These are phyloP conservation scores for Cetoscarus ocellatus DNA, from an alignment of 2,797 vertebrate species.

Conservation along the genomic window DNA sequence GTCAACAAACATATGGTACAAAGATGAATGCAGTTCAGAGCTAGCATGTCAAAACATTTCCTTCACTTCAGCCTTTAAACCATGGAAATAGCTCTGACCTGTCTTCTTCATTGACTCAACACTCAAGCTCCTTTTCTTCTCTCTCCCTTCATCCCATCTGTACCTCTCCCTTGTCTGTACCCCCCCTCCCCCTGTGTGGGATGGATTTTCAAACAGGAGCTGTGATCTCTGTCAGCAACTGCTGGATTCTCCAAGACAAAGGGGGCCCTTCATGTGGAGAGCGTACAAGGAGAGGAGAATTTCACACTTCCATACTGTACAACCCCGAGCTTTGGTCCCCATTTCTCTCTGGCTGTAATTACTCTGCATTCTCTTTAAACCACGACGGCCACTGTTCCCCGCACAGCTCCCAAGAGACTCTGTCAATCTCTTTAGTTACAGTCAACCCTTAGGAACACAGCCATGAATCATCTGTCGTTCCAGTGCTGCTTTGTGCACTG, in stretches of 20 bases:
- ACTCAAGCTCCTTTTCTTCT: conserved; percentile 7
- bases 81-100: conserved; percentile 19
- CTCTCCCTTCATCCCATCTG: conserved; percentile 5
- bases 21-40: conserved; percentile 8
- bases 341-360: conserved; percentile 41
- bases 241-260: conserved; percentile 40
- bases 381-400: conserved; percentile 16
- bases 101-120: neutral
- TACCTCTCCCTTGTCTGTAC: neutral
- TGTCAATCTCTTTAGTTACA: conserved; percentile 46
- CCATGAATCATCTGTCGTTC: conserved; percentile 23
- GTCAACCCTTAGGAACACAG: conserved; percentile 12
- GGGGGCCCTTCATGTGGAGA: conserved; percentile 16
- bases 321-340: conserved; percentile 14
- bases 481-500: neutral
- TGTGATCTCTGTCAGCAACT: conserved; percentile 31
- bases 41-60: conserved; percentile 29
- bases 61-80: neutral
- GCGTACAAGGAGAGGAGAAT: neutral
- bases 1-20: neutral
- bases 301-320: conserved; percentile 16
- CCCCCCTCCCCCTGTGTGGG: neutral
- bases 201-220: conserved; percentile 49
- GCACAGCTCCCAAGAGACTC: conserved; percentile 24
- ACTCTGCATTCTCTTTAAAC: conserved; percentile 32